These are phyloP conservation scores for Diarsia dahlii DNA, from an alignment of 2,888 invertebrate genomes.

Conservation along the genomic window DNA sequence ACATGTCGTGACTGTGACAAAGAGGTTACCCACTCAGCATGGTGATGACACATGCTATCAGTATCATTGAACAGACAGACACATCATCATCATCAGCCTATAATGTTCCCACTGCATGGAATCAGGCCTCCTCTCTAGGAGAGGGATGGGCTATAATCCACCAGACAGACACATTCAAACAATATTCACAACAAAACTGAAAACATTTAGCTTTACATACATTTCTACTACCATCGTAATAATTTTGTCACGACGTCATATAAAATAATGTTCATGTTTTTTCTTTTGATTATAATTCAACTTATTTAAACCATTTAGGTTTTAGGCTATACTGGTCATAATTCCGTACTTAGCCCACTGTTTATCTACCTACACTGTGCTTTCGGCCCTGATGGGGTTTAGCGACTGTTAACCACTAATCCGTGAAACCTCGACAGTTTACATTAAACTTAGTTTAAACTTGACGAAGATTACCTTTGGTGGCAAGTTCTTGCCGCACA, in stretches of 20 bases:
- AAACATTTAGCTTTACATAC: slow-evolving; percentile 42
- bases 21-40: too few species aligned
- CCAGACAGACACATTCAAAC: slow-evolving; percentile 30
- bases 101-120: too few species aligned
- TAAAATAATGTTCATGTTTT: slow-evolving; percentile 52
- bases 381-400: slow-evolving; percentile 63
- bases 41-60: too few species aligned
- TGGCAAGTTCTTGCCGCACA: slow-evolving; percentile 52
- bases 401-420: slow-evolving; percentile 77
- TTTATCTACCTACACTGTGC: slow-evolving; percentile 32
- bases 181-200: slow-evolving; percentile 57
- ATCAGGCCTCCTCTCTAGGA: too few species aligned
- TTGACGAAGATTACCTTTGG: slow-evolving; percentile 74
- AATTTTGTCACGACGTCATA: slow-evolving; percentile 42
- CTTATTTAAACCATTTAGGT: slow-evolving; percentile 48
- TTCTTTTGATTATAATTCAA: slow-evolving; percentile 45
- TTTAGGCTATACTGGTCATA: slow-evolving; percentile 24
- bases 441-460: slow-evolving; percentile 75
- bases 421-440: slow-evolving; percentile 77
- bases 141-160: too few species aligned
- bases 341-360: slow-evolving; percentile 12
- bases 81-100: too few species aligned
- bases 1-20: too few species aligned
- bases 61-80: too few species aligned
- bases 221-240: slow-evolving; percentile 23